Percentiles rank a stretch among this genome's conserved stretches.
These are phyloP conservation scores for Tortricodes alternella DNA, from an alignment of 2,888 invertebrate genomes.

Conservation along the genomic window DNA sequence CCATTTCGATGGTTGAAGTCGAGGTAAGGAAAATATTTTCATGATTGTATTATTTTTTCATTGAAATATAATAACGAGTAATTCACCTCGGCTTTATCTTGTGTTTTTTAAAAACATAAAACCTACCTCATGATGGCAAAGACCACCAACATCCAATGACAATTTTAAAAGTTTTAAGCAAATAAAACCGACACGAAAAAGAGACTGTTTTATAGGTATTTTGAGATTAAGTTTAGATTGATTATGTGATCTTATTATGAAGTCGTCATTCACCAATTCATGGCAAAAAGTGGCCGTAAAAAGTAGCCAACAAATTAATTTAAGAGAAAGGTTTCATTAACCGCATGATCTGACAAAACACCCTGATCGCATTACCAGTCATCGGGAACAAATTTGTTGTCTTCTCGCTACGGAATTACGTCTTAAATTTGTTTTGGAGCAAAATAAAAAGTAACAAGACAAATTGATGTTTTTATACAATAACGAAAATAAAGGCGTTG, in stretches of 20 bases:
- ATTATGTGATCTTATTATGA: too few relatives aligned
- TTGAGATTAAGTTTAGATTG: too few relatives aligned
- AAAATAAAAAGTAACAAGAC: slow-evolving; percentile 40
- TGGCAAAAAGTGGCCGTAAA: background rate
- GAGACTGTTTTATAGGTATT: too few relatives aligned
- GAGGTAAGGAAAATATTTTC: background rate
- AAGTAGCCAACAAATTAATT: slow-evolving; percentile 11
- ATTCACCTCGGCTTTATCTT: too few relatives aligned
- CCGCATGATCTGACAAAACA: slow-evolving; percentile 75
- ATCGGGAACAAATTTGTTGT: slow-evolving; percentile 73
- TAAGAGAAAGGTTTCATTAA: slow-evolving; percentile 63
- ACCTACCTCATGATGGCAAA: too few relatives aligned
- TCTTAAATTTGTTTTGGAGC: slow-evolving; percentile 45
- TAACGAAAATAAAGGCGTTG: background rate
- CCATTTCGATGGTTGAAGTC: background rate
- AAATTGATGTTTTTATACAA: background rate
- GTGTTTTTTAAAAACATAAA: too few relatives aligned
- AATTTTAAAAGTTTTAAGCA: too few relatives aligned
- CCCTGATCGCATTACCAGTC: slow-evolving; percentile 61
- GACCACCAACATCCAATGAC: too few relatives aligned
- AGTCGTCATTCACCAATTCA: background rate
- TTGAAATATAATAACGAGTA: too few relatives aligned
- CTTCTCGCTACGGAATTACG: slow-evolving; percentile 48
- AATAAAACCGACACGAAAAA: too few relatives aligned
- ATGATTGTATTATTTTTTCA: too few relatives aligned